Evolutionary conservation across 2,888 invertebrate genomes (phyloP), one percentile per base, ranked within the genome.

Genomic region (Rotaria sp.): DNA sequence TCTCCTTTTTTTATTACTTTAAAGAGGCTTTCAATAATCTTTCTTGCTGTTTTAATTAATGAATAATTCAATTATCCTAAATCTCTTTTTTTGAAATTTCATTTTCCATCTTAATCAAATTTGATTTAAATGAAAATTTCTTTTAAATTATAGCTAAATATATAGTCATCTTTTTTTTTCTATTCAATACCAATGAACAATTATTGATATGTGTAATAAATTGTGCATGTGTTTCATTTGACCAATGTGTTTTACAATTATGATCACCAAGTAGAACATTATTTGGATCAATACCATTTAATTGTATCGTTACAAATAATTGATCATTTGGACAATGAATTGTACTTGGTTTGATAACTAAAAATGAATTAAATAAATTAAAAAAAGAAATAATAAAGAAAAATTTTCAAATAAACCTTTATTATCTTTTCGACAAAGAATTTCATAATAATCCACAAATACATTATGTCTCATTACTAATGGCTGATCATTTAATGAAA

Each of bases 361-460:
- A 11, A 21, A 30, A 7, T 38, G 21, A 18, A 38, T 18, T n/a
- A 4, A 35, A 38, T 5, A 15, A 80, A 41, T 13, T 24, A 80
- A 80, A 4, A 15, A 15, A n/a, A 45, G 2, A n/a, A 52, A 24
- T 2, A 26, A 11, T 8, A 26, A 52, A 5, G 8, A 26, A 26
- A 24, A 10, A 3, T 26, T 38, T 75, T 24, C 4, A 45, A 10
- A 10, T 1, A 35, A 38, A 80, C 80, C 45, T 80, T 80, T 45
- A 13, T 2, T 11, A 45, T 80, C 45, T 80, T 45, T 24, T 45
- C 13, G n/a, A 80, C 80, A 80, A 80, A n/a, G 26, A 45, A 80
- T 80, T 80, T 80, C 80, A n/a, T 80, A 45, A 80, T 80, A 80
- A n/a, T 80, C 45, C 45, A 80, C 80, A 5, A 26, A 80, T 80